Base-by-base conservation (phyloP, 1,140 invertebrate genomes). In the Bombus sylvicola region DNA sequence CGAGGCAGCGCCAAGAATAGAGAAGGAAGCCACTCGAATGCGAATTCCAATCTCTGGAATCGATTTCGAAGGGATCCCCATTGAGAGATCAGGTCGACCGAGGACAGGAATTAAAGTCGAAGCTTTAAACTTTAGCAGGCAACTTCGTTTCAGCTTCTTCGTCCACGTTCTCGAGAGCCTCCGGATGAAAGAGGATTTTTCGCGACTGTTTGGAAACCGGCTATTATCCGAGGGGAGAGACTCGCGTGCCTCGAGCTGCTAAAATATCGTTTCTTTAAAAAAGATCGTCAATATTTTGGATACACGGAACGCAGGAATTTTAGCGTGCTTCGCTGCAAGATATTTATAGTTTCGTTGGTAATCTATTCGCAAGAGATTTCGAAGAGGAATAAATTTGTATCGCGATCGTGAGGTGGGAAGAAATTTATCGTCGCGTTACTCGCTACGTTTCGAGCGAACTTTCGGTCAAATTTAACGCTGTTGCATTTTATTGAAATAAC, bases 1-100 rank as follows among this genome's bases (percentile, higher is more conserved):
- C 47, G 47, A 53, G 18, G 47, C 13, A 25, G 18, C 15, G 68
- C 79, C n/a, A 59, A 73, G 79, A 81, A 81, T 81, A 81, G 59
- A 62, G 59, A 47, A 34, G 47, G 68, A 72, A 81, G 68, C 68
- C 68, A 72, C 79, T 59, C 47, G 79, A 68, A 79, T 43, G 79
- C 79, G 79, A 72, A 81, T 81, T 72, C 68, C 79, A 34, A 72
- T 72, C 79, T 72, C 66, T 59, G 68, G 37, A 72, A 81, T 81
- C 34, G 68, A 59, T 81, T 71, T 57, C 22, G 25, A 80, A 47
- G 15, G 31, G 64, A 47, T 41, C 18, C 13, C 25, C n/a, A 18
- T 53, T 22, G 47, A 22, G 47, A 53, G 47, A 53, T 53, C 53
- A 0, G 1, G 53, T 39, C 53, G 13, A 18, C 6, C 5, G 34